A percentile compares a stretch with the other conserved stretches of the same genome.
phyloP scores from a whole-genome alignment of 2,888 invertebrate species.

The Chaetogeoica ovagalla region DNA sequence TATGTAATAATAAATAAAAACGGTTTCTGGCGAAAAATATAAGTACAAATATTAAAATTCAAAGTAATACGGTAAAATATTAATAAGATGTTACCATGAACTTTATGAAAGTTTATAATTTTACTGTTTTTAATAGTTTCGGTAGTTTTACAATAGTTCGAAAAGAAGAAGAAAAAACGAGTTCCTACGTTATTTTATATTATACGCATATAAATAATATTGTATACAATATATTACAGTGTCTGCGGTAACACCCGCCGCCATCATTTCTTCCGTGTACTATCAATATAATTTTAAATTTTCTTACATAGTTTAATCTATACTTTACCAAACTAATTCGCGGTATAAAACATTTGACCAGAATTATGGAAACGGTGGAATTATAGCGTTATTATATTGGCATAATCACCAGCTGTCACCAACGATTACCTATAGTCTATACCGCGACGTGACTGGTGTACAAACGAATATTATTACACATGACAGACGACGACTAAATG shows the following conservation, averaged over 20 bases:
- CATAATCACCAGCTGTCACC: slow-evolving; percentile 41
- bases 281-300: neutral
- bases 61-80: slow-evolving; percentile 12
- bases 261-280: neutral
- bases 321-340: slow-evolving; percentile 19
- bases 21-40: neutral
- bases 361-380: slow-evolving; percentile 10
- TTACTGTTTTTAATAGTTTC: slow-evolving; percentile 30
- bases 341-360: neutral
- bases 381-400: slow-evolving; percentile 26
- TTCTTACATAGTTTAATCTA: neutral
- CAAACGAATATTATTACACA: slow-evolving; percentile 7
- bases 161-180: neutral
- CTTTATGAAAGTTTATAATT: slow-evolving; percentile 24
- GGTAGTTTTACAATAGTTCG: slow-evolving; percentile 14
- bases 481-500: neutral
- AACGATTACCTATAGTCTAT: slow-evolving; percentile 13
- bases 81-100: slow-evolving; percentile 25
- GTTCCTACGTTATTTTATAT: neutral
- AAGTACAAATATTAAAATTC: neutral
- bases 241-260: neutral
- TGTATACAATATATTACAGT: neutral
- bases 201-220: neutral
- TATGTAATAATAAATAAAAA: neutral
- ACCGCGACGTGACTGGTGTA: slow-evolving; percentile 26